A percentile compares a stretch with the other conserved stretches of the same genome.
Evolutionary conservation across 2,888 invertebrate species (phyloP).

Genomic region (Parnassius mnemosyne): DNA sequence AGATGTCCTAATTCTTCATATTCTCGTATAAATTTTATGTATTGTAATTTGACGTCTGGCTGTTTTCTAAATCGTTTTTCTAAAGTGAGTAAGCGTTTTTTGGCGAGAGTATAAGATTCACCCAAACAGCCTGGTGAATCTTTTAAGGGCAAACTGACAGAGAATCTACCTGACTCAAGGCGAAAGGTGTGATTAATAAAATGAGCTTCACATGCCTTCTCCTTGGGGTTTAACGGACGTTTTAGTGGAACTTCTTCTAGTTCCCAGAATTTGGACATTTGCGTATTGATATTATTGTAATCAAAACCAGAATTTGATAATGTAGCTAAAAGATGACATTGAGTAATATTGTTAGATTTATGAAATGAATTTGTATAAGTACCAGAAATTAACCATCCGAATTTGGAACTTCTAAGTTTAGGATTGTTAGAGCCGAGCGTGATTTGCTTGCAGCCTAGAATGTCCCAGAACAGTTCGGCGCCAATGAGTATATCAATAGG

Average conservation of each 20-base stretch:
- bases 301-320: neutral
- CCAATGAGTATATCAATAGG: no score
- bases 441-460: no score
- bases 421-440: no score
- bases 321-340: neutral
- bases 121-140: no score
- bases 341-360: no score
- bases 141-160: no score
- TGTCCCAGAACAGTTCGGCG: no score
- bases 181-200: neutral
- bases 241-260: neutral
- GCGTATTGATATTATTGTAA: neutral
- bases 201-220: neutral
- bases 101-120: neutral
- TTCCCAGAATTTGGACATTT: neutral
- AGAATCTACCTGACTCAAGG: neutral
- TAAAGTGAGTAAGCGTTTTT: neutral
- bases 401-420: no score
- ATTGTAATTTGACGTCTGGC: neutral
- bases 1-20: neutral
- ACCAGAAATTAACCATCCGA: neutral
- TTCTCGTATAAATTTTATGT: no score
- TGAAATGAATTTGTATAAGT: no score
- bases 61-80: slow-evolving; percentile 1
- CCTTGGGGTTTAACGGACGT: neutral